Evolutionary conservation across 2,113 vertebrate species (phyloP), one percentile per base, ranked within the genome.

Genomic region (Xiphophorus hellerii): DNA sequence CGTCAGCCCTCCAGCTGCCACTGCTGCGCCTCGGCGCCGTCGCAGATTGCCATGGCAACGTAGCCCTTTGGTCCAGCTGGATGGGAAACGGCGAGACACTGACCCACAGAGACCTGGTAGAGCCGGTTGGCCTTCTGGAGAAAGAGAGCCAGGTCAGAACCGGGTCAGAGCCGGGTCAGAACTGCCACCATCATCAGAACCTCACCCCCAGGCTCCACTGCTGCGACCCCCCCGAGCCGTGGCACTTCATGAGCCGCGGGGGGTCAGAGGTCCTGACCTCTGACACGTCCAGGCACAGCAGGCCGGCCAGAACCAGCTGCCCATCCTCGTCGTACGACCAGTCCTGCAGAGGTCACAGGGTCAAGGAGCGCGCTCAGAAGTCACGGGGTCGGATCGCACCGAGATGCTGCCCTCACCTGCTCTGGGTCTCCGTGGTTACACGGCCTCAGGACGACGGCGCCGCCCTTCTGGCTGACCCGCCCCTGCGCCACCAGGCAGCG

Each of bases 201-300:
- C 87, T 91, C 54, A 99, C 98, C 95, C 97, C 97, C 0, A 98
- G 89, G 0, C 94, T 95, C 98, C 98, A 99, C 88, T 99, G 98
- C 92, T 99, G 98, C 0, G 97, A 99, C 10, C 98, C 98, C 0
- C 97, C 98, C 0, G 98, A 98, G 0, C 97, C 98, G 0, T 99
- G 98, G 87, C 97, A 99, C 37, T 99, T 99, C 97, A 99, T 99
- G 62, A 99, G 95, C 1, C 97, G 94, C 0, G 98, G 97, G 0
- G 96, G 96, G 72, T 98, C 97, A 0, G 95, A 95, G 0, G 97
- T 97, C 58, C 95, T 94, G 2, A 97, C 96, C 83, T 99, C 98
- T 0, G 95, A 96, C 84, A 99, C 94, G 14, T 99, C 97, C 80
- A 99, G 88, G 88, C 98, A 99, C 25, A 99, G 93, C 5, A 99